Conservation (phyloP, 2,113 vertebrate species). For the Limanda limanda region DNA sequence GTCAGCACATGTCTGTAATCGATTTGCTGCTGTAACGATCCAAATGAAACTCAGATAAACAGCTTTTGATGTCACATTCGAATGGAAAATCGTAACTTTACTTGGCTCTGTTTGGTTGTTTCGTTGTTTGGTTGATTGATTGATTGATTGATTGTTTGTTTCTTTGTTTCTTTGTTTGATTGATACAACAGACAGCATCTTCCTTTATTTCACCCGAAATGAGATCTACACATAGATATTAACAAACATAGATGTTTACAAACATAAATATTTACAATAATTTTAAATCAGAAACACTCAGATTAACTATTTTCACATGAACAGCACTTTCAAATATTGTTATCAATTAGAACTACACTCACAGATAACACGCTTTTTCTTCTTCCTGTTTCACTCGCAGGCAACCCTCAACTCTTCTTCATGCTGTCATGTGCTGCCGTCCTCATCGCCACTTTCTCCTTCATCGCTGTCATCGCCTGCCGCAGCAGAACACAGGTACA, state of each 20-base stretch:
- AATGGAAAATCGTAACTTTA: background rate
- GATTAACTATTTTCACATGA: no score
- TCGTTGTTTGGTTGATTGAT: no score
- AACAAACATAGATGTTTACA: no score
- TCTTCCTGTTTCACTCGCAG: slow-evolving; percentile 62
- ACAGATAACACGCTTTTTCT: background rate
- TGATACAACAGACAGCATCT: no score
- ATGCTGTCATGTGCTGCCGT: slow-evolving; percentile 84
- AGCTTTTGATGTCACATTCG: background rate
- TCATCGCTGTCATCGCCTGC: slow-evolving; percentile 84
- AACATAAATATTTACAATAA: no score
- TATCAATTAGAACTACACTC: background rate
- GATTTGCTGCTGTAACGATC: slow-evolving; percentile 12
- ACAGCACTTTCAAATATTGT: background rate
- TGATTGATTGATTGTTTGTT: no score
- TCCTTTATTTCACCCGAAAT: no score
- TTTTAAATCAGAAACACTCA: no score
- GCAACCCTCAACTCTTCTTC: slow-evolving; percentile 80
- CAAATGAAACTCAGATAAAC: background rate
- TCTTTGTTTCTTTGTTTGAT: no score
- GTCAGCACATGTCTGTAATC: slow-evolving; percentile 40
- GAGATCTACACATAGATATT: no score
- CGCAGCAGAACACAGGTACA: slow-evolving; percentile 82
- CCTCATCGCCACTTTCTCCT: slow-evolving; percentile 79
- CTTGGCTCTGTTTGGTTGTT: no score